Conservation (phyloP, 1,140 invertebrate species). For the Delia radicum region DNA sequence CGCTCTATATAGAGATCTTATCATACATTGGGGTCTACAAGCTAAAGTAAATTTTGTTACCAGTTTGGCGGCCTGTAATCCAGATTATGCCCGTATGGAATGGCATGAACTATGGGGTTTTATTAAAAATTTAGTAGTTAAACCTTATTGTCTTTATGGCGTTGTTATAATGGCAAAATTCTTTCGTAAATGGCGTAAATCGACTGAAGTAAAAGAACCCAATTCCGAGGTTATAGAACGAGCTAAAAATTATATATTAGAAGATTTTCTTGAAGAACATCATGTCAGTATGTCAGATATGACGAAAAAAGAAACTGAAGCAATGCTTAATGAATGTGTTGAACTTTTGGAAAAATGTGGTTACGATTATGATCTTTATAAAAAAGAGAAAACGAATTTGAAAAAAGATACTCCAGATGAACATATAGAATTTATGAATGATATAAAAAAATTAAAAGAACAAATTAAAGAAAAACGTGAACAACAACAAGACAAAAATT, state of each 20-base stretch:
- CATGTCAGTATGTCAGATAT: constrained; percentile 51
- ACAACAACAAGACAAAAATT: constrained; percentile 33
- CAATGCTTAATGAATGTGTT: constrained; percentile 45
- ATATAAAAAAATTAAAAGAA: constrained; percentile 45
- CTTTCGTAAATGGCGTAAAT: constrained; percentile 50
- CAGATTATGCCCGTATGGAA: constrained; percentile 40
- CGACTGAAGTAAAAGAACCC: constrained; percentile 32
- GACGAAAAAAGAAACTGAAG: constrained; percentile 48
- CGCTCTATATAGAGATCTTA: constrained; percentile 40
- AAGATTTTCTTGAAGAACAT: constrained; percentile 53
- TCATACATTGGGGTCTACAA: constrained; percentile 47
- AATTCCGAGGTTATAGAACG: constrained; percentile 41
- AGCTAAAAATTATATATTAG: constrained; percentile 51
- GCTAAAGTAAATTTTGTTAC: constrained; percentile 45
- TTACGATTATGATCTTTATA: constrained; percentile 50
- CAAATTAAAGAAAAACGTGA: constrained; percentile 46
- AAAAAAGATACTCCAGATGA: constrained; percentile 38
- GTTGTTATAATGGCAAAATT: constrained; percentile 53
- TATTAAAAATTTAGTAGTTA: constrained; percentile 48
- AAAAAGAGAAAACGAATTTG: constrained; percentile 38
- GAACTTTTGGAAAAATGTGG: constrained; percentile 44
- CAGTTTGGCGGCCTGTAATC: constrained; percentile 45
- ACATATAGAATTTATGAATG: constrained; percentile 47
- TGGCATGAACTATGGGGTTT: constrained; percentile 46
- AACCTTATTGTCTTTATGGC: constrained; percentile 52